A percentile compares a stretch with the other conserved stretches of the same genome.
Conservation (phyloP, 2,888 invertebrate species). For the Lasioglossum marginatum region DNA sequence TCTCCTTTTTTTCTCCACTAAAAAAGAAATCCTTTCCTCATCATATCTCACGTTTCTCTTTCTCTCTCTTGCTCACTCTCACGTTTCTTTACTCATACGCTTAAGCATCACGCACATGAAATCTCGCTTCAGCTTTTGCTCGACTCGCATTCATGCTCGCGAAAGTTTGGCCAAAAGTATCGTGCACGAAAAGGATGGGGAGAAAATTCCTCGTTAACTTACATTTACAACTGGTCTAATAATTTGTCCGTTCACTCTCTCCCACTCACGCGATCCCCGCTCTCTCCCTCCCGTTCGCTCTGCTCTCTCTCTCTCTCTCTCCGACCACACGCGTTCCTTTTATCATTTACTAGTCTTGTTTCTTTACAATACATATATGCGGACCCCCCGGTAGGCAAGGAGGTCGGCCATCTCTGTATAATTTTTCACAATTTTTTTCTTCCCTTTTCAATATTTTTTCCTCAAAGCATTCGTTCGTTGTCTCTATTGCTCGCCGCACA, state of each 20-base stretch:
- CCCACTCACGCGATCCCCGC: background rate
- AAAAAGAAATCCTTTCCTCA: background rate
- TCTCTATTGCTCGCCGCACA: constrained; percentile 56
- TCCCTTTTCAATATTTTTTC: constrained; percentile 72
- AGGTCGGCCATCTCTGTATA: constrained; percentile 84
- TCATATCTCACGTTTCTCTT: background rate
- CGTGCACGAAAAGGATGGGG: constrained; percentile 69
- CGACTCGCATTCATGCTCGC: constrained; percentile 62
- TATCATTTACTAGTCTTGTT: constrained; percentile 82
- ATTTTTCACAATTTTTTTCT: constrained; percentile 79
- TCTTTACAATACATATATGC: constrained; percentile 83
- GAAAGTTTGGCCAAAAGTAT: constrained; percentile 75
- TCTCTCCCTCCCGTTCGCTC: constrained; percentile 54
- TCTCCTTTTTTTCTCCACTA: constrained; percentile 2
- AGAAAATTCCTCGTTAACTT: constrained; percentile 68
- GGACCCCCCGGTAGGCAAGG: constrained; percentile 84
- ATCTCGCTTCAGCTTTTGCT: constrained; percentile 51
- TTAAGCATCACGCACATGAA: constrained; percentile 22
- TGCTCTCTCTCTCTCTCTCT: constrained; percentile 51
- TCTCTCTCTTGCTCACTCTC: constrained; percentile 5
- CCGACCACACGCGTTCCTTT: constrained; percentile 71
- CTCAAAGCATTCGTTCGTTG: constrained; percentile 53
- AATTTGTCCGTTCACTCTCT: constrained; percentile 69
- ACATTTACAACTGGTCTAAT: constrained; percentile 76
- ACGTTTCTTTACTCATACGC: constrained; percentile 28